Evolutionary conservation across 2,797 vertebrate genomes (phyloP).

Genomic region (Sphenodon punctatus): DNA sequence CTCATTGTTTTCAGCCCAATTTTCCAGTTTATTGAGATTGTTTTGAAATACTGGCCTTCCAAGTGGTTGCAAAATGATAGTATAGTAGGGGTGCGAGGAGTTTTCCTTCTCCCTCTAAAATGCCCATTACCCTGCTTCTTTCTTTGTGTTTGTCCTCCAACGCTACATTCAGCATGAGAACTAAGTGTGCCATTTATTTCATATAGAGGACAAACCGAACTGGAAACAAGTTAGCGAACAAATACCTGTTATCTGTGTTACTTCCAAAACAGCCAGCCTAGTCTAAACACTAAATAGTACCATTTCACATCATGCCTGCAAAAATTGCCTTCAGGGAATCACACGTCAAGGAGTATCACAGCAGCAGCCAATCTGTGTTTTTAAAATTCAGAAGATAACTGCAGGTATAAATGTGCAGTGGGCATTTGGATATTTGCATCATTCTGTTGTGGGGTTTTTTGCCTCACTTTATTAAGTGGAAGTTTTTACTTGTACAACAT

Average conservation of each 20-base stretch:
- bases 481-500: neutral
- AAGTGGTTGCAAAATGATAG: no score
- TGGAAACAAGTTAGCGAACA: neutral
- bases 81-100: no score
- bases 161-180: neutral
- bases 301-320: neutral
- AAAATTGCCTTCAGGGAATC: neutral
- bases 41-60: no score
- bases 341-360: neutral
- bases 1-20: no score
- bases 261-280: neutral
- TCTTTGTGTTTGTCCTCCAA: neutral
- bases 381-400: neutral
- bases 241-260: neutral
- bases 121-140: neutral
- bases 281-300: neutral
- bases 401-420: neutral
- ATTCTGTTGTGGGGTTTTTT: neutral
- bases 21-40: no score
- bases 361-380: neutral
- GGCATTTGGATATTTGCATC: neutral
- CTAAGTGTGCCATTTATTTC: neutral
- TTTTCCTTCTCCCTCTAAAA: rapidly evolving
- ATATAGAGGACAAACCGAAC: neutral
- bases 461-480: neutral